Percentiles rank a stretch among this genome's conserved stretches.
These are phyloP conservation scores for Brachycybe producta DNA, from an alignment of 2,888 invertebrate species.

Conservation along the genomic window DNA sequence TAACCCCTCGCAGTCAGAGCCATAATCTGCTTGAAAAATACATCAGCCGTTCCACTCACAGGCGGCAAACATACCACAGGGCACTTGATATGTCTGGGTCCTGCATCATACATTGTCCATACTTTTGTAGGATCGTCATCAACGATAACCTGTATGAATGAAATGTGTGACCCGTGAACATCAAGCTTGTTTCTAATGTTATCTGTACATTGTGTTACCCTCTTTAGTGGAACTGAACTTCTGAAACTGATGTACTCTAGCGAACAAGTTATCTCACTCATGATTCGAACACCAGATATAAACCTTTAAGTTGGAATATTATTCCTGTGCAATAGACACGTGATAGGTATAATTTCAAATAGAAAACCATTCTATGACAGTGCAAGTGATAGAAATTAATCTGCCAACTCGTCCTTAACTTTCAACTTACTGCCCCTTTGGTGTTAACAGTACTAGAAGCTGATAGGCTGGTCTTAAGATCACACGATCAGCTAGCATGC, in stretches of 20 bases:
- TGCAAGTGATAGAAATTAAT: too few relatives aligned
- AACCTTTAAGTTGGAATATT: too few relatives aligned
- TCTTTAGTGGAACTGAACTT: slow-evolving; percentile 57
- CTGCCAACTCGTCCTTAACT: too few relatives aligned
- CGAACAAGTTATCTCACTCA: slow-evolving; percentile 58
- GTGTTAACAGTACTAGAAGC: too few relatives aligned
- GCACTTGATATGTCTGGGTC: slow-evolving; percentile 61
- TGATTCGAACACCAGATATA: too few relatives aligned
- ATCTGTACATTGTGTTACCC: slow-evolving; percentile 30
- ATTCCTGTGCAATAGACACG: too few relatives aligned
- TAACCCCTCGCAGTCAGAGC: slow-evolving; percentile 64
- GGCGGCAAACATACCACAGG: slow-evolving; percentile 76
- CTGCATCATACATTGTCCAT: slow-evolving; percentile 80
- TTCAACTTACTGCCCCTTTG: too few relatives aligned
- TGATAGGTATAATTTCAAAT: too few relatives aligned
- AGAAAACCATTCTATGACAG: too few relatives aligned
- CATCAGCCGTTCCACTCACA: slow-evolving; percentile 76
- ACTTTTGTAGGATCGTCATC: slow-evolving; percentile 67
- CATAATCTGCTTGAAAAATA: slow-evolving; percentile 71
- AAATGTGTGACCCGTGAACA: not conserved
- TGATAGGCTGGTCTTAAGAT: too few relatives aligned
- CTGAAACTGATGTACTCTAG: slow-evolving; percentile 67
- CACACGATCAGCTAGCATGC: too few relatives aligned
- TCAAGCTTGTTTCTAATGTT: not conserved
- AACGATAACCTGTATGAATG: slow-evolving; percentile 44